Base-by-base conservation (phyloP, 2,888 invertebrate species). In the Amphiduros pacificus region DNA sequence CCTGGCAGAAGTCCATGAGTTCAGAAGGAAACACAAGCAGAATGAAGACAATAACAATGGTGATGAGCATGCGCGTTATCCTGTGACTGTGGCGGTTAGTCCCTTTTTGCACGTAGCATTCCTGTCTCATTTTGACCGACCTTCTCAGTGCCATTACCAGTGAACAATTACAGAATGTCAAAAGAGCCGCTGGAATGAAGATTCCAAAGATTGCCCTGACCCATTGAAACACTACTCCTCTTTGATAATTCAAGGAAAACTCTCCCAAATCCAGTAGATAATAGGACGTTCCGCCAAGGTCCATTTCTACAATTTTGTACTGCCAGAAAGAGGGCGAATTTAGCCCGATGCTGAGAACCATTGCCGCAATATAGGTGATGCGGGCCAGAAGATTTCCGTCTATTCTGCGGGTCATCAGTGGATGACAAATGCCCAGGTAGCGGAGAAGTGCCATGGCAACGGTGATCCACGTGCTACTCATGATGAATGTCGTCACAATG, bases 341-440 rank as follows among this genome's bases (percentile, higher is more conserved):
- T 3, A 63, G n/a, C 4, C 14, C 20, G 17, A 53, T 26, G 44
- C 60, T 28, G 41, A 32, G 31, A 11, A 60, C 17, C 22, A 49
- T 11, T 17, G 22, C 27, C 22, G 71, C 17, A 6, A 77, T 61
- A 63, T 76, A 75, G 0, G 51, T 41, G 11, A 60, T 22, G 2
- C 44, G 29, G 9, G 55, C 44, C 2, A 24, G 36, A 11, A 28
- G 24, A n/a, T 22, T 22, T n/a, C 51, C 48, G 32, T 58, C 49
- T 17, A 64, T 6, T 17, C 53, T 41, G 28, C 77, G 64, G 3
- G 77, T 77, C 59, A 71, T 72, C 50, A 79, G 74, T 1, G 79
- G 77, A 62, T 79, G 77, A 64, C 77, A 78, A n/a, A 79, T 77
- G 26, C 77, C 79, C 17, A 77, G 60, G 56, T 78, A 79, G 27